Conservation (phyloP, 1,140 invertebrate species). For the Aphelinus atriplicis region DNA sequence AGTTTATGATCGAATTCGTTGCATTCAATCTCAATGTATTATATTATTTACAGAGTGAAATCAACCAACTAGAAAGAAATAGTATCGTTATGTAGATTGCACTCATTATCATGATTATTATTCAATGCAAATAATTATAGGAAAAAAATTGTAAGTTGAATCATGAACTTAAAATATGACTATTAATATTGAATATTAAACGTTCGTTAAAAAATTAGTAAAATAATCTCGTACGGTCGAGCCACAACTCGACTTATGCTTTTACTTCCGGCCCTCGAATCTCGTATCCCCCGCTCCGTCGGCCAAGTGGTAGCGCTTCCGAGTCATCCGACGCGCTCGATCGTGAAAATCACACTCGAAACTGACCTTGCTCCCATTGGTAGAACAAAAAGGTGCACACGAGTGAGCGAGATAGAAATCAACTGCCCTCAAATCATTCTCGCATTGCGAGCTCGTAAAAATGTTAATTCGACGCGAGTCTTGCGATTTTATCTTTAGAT, state of each 20-base stretch:
- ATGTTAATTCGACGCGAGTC: not conserved
- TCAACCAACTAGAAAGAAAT: no score
- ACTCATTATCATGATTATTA: no score
- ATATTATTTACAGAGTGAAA: no score
- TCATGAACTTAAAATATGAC: no score
- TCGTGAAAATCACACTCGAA: constrained; percentile 29
- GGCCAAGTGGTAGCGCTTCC: not conserved
- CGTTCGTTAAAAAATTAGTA: not conserved
- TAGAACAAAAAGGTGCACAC: constrained; percentile 10
- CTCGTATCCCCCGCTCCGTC: not conserved
- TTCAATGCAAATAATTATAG: no score
- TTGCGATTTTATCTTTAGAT: not conserved
- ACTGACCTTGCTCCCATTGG: constrained; percentile 34
- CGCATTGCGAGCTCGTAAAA: constrained; percentile 4
- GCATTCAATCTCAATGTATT: no score
- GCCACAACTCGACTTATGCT: constrained; percentile 7
- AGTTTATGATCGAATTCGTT: no score
- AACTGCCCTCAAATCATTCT: not conserved
- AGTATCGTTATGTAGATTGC: no score
- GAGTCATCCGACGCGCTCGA: constrained; percentile 16
- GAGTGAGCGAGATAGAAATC: constrained; percentile 1
- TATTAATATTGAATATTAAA: no score
- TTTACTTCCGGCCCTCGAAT: constrained; percentile 3
- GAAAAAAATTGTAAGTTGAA: no score
- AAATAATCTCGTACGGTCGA: not conserved